Evolutionary conservation across 2,797 vertebrate species (phyloP), one percentile per base, ranked within the genome.

Genomic region (Enteromius paludinosus): DNA sequence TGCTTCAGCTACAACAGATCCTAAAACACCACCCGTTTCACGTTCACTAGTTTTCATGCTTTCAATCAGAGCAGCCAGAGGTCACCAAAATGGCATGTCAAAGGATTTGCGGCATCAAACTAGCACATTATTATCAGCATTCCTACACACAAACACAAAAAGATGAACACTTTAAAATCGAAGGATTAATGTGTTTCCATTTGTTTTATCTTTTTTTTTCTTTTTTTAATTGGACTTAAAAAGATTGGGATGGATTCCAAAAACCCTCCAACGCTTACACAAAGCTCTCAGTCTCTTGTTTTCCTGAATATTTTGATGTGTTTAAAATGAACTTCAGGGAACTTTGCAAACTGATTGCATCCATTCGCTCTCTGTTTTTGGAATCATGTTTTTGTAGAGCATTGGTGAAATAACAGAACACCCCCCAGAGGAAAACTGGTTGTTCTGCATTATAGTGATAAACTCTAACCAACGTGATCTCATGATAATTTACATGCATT

Each of bases 141-240:
- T 77, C 38, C n/a, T 77, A 18, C 38, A 69, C n/a, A n/a, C 12
- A 45, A 12, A 14, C 7, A 20, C 18, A 45, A 75, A 59, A 23
- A 28, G 11, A 18, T 66, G 71, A 66, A 49, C 18, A 66, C 68
- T 82, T 75, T 0, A 17, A 28, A 62, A 56, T 35, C 3, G 1
- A 20, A 91, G 91, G 89, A 93, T 83, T 89, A 91, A 89, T 64
- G 74, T n/a, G 38, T 77, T 77, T 41, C 11, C 49, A n/a, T 38
- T 35, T 5, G 15, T n/a, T n/a, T n/a, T n/a, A n/a, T n/a, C n/a
- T 20, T n/a, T 54, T 20, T 54, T 20, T 20, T 8, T 3, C 0
- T n/a, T 20, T 10, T n/a, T 9, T 54, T 52, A 20, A 43, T 52
- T 54, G n/a, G 33, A 59, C 72, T 59, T 17, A 59, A 75, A 56